Evolutionary conservation across 2,888 invertebrate species (phyloP).

Genomic region (Cylindroiulus punctatus): DNA sequence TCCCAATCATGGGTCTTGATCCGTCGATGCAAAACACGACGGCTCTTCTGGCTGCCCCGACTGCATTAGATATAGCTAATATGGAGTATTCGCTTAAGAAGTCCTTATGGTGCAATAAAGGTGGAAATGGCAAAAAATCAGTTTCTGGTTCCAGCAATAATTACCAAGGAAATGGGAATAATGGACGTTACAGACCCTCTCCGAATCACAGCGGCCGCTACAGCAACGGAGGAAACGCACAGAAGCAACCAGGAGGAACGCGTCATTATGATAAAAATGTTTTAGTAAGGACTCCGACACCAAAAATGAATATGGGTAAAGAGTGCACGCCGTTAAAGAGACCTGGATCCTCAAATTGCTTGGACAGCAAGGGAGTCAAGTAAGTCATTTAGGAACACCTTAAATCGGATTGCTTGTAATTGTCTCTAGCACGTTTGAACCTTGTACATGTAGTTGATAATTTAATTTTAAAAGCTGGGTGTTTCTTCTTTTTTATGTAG

Average conservation of each 20-base stretch:
- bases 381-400: no score
- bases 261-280: neutral
- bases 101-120: conserved; percentile 27
- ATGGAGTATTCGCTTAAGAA: conserved; percentile 33
- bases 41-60: neutral
- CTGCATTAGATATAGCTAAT: conserved; percentile 32
- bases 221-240: neutral
- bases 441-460: no score
- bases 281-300: neutral
- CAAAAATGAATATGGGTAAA: neutral
- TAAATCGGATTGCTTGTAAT: no score
- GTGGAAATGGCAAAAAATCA: conserved; percentile 38
- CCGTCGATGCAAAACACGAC: neutral
- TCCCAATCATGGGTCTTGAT: conserved; percentile 23
- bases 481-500: neutral
- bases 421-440: no score
- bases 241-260: neutral
- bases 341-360: neutral
- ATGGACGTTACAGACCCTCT: conserved; percentile 33
- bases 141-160: conserved; percentile 46
- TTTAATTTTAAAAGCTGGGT: neutral
- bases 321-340: neutral
- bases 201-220: neutral
- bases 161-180: neutral
- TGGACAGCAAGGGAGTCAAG: conserved; percentile 1